These are phyloP conservation scores for Dromococcyx pavoninus DNA, from an alignment of 2,797 vertebrate species.

Conservation along the genomic window DNA sequence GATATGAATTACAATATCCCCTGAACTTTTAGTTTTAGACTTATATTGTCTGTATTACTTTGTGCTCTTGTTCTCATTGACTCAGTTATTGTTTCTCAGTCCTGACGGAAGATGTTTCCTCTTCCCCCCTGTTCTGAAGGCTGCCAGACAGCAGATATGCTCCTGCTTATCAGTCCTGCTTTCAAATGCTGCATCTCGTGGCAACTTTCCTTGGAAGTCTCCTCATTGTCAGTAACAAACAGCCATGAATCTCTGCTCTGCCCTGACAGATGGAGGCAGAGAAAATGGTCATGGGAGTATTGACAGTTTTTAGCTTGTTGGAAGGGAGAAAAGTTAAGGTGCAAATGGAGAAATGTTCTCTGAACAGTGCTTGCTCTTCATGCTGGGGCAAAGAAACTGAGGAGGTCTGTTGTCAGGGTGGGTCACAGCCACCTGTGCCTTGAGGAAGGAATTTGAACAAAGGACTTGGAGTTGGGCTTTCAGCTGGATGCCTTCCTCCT, in stretches of 20 bases:
- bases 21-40: not conserved
- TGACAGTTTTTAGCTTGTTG: not conserved
- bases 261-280: not conserved
- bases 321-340: not conserved
- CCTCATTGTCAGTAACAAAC: not conserved
- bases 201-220: not conserved
- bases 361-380: not conserved
- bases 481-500: not conserved
- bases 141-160: not conserved
- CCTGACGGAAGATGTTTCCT: not conserved
- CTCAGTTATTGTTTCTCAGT: not conserved
- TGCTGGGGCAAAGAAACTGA: not conserved
- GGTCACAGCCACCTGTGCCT: not conserved
- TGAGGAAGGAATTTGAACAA: not conserved
- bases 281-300: not conserved
- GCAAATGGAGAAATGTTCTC: not conserved
- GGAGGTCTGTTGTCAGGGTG: not conserved
- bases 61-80: not conserved
- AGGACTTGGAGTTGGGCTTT: not conserved
- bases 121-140: not conserved
- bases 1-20: not conserved
- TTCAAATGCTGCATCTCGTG: not conserved
- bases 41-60: not conserved
- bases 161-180: not conserved
- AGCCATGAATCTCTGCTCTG: not conserved